A percentile compares a stretch with the other conserved stretches of the same genome.
Evolutionary conservation across 1,140 invertebrate species (phyloP).

Genomic region (Drosophila yakuba): DNA sequence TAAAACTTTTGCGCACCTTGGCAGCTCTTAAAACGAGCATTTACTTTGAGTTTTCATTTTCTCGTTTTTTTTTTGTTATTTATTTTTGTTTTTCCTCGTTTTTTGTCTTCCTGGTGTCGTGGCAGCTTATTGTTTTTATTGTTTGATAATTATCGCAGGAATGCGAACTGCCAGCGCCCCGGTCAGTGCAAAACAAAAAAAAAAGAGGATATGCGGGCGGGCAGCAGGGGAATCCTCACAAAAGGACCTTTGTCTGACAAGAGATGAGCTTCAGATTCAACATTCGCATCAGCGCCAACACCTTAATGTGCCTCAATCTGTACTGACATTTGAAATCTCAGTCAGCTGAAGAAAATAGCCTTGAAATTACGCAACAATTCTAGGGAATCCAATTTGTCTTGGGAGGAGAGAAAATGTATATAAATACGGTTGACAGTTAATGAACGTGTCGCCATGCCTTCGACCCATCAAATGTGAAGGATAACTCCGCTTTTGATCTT

Average conservation of each 20-base stretch:
- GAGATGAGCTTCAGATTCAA: conserved; percentile 1
- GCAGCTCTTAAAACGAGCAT: conserved; percentile 20
- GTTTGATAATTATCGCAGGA: conserved; percentile 77
- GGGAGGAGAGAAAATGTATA: not conserved
- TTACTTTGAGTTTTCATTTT: conserved; percentile 46
- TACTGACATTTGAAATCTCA: conserved; percentile 30
- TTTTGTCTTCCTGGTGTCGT: conserved; percentile 54
- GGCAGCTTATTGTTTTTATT: conserved; percentile 80
- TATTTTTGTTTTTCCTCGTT: not conserved
- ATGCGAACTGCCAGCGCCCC: conserved; percentile 42
- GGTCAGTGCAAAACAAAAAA: conserved; percentile 62
- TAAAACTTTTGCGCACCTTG: conserved; percentile 75
- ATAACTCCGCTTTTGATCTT: conserved; percentile 50
- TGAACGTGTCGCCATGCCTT: conserved; percentile 51
- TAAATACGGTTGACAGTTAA: conserved; percentile 34
- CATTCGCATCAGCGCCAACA: conserved; percentile 41
- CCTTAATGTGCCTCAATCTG: conserved; percentile 36
- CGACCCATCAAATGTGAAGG: not conserved
- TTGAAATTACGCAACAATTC: conserved; percentile 1
- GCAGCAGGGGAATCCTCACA: conserved; percentile 14
- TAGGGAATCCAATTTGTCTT: conserved; percentile 34
- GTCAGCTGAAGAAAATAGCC: conserved; percentile 19
- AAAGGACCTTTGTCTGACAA: conserved; percentile 54
- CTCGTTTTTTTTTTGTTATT: not conserved
- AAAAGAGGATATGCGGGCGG: conserved; percentile 23